phyloP scores from a whole-genome alignment of 2,888 invertebrate genomes.

The Pemphredon lugubris region DNA sequence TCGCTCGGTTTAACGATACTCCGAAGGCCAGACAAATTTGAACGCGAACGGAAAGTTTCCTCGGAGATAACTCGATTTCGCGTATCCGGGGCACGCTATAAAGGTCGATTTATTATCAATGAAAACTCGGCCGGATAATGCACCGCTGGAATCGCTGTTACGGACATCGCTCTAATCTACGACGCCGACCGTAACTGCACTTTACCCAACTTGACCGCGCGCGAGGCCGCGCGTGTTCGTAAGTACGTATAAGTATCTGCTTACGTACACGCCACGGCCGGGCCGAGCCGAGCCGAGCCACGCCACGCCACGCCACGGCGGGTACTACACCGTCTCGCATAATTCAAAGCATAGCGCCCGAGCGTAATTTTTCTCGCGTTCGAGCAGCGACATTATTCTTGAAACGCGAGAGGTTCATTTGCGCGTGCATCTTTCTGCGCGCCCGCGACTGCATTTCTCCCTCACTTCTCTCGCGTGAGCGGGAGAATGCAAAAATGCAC shows the following conservation, averaged over 20 bases:
- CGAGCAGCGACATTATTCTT: constrained; percentile 36
- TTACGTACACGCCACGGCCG: too few relatives aligned
- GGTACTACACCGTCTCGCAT: constrained; percentile 4
- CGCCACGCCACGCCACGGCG: constrained; percentile 7
- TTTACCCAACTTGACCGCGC: background rate
- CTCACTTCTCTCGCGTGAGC: background rate
- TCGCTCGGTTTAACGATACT: too few relatives aligned
- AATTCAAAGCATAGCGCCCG: constrained; percentile 22
- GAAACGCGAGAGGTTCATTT: constrained; percentile 38
- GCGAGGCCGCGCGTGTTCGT: background rate
- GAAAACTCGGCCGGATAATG: background rate
- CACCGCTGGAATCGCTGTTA: background rate
- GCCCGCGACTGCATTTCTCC: background rate
- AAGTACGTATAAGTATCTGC: constrained; percentile 1
- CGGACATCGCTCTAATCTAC: constrained; percentile 8
- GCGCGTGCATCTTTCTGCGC: constrained; percentile 21
- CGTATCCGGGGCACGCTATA: too few relatives aligned
- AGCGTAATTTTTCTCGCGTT: constrained; percentile 32
- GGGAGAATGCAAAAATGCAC: background rate
- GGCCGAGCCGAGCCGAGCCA: constrained; percentile 8
- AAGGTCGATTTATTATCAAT: background rate
- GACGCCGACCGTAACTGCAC: background rate
- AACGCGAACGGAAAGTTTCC: too few relatives aligned
- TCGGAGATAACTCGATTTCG: too few relatives aligned
- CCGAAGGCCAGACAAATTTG: too few relatives aligned